phyloP scores from a whole-genome alignment of 2,888 invertebrate genomes.

The Hemistola chrysoprasaria region DNA sequence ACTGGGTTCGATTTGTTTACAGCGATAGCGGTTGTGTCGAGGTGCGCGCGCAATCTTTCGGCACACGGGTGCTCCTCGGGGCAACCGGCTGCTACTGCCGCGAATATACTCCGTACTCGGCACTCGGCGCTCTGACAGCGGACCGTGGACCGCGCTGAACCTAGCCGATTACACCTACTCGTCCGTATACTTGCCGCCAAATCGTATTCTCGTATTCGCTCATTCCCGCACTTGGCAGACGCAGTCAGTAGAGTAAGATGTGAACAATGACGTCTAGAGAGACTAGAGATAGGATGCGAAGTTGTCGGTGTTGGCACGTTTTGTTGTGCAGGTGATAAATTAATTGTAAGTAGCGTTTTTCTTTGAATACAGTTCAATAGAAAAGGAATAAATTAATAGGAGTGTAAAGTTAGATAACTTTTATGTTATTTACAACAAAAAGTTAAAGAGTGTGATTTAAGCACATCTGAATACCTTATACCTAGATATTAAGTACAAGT shows the following conservation, averaged over 20 bases:
- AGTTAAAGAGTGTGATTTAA: too few species aligned
- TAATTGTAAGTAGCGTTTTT: slow-evolving; percentile 1
- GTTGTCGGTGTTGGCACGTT: slow-evolving; percentile 6
- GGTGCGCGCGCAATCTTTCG: slow-evolving; percentile 28
- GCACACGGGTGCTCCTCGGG: slow-evolving; percentile 37
- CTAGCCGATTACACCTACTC: slow-evolving; percentile 48
- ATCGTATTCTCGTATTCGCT: slow-evolving; percentile 51
- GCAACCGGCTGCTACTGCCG: slow-evolving; percentile 54
- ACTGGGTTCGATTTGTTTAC: slow-evolving; percentile 59
- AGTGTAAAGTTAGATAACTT: too few species aligned
- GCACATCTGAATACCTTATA: too few species aligned
- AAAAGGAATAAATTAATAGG: background rate
- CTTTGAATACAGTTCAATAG: slow-evolving; percentile 29
- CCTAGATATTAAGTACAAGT: too few species aligned
- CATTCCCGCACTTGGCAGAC: slow-evolving; percentile 29
- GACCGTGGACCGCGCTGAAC: slow-evolving; percentile 45
- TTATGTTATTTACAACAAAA: too few species aligned
- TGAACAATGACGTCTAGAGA: slow-evolving; percentile 22
- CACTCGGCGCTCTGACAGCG: slow-evolving; percentile 11
- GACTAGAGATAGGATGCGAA: slow-evolving; percentile 13
- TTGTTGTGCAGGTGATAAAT: background rate
- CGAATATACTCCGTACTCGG: slow-evolving; percentile 2
- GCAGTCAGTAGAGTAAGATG: slow-evolving; percentile 39
- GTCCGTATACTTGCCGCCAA: slow-evolving; percentile 54
- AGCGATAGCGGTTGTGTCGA: slow-evolving; percentile 39